Conservation (phyloP, 2,888 invertebrate species). For the Anticlea derivata region DNA sequence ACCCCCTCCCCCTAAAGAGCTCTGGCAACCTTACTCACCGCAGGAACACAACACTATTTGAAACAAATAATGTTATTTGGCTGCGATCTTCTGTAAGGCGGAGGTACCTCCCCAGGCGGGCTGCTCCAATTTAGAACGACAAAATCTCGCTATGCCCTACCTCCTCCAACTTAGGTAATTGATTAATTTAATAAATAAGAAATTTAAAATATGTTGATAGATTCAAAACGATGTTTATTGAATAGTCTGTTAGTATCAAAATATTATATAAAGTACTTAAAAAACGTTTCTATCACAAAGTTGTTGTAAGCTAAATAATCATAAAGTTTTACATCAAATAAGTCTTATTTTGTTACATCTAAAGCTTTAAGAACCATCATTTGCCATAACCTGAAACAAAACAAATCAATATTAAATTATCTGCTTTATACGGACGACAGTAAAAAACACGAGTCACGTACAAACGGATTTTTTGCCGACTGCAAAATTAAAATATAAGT, state of each 20-base stretch:
- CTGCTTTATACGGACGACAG: background rate
- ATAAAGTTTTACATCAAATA: conserved; percentile 41
- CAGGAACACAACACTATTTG: no score
- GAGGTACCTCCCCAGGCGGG: no score
- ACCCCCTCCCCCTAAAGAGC: no score
- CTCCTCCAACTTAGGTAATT: no score
- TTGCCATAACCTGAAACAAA: conserved; percentile 68
- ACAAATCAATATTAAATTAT: conserved; percentile 16
- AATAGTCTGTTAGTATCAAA: conserved; percentile 9
- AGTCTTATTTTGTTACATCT: conserved; percentile 45
- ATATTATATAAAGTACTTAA: conserved; percentile 11
- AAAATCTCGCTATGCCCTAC: no score
- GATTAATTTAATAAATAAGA: no score
- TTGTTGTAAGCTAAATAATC: conserved; percentile 23
- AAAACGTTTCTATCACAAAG: conserved; percentile 31
- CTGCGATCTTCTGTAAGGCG: no score
- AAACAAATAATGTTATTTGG: no score
- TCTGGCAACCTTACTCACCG: no score
- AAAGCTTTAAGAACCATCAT: conserved; percentile 45
- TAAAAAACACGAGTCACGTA: conserved; percentile 3
- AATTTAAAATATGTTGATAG: no score
- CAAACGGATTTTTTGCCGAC: background rate
- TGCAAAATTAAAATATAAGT: background rate
- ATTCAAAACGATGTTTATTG: conserved; percentile 3
- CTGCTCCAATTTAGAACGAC: no score